Evolutionary conservation across 2,113 vertebrate genomes (phyloP), one percentile per base, ranked within the genome.

Genomic region (Seriola aureovittata): DNA sequence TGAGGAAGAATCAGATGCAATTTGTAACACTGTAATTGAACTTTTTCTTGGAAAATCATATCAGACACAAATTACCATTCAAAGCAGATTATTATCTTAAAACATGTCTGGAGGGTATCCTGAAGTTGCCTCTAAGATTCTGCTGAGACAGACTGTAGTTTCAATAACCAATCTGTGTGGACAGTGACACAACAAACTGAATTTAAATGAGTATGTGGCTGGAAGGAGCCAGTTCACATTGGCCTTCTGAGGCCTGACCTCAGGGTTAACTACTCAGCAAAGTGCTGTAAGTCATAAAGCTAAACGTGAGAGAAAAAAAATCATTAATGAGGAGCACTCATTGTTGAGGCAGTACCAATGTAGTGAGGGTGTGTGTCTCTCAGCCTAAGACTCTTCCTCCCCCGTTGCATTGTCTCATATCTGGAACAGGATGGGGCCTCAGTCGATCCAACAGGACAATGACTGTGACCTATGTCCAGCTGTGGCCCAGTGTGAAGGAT

Each of bases 281-380:
- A 91, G 92, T 88, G 89, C 77, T 71, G 13, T 46, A 86, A 74
- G 86, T 80, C 85, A 89, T 88, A 90, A 90, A 86, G 46, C 65
- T 72, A 69, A 88, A 89, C 7, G 63, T 67, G 50, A 76, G 67
- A 82, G 83, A 85, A 80, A 80, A 80, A 82, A 54, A 52, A 69
- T 76, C 60, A 69, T 89, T 84, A 85, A 82, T 74, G 17, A 70
- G 46, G 36, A 66, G 58, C 16, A 8, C 54, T 67, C 1, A 3
- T 44, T 78, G 71, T 83, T 74, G 0, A 73, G 32, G 62, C 70
- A 42, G 52, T n/a, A 19, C 48, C 57, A 52, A 1, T 57, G 48
- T 8, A 9, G n/a, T 46, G 64, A 32, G 73, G 25, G 48, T 74
- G 46, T 57, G 69, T 55, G 65, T 73, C 21, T 66, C 71, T 62